phyloP scores from a whole-genome alignment of 2,888 invertebrate genomes.

The Ophion obscuratus region DNA sequence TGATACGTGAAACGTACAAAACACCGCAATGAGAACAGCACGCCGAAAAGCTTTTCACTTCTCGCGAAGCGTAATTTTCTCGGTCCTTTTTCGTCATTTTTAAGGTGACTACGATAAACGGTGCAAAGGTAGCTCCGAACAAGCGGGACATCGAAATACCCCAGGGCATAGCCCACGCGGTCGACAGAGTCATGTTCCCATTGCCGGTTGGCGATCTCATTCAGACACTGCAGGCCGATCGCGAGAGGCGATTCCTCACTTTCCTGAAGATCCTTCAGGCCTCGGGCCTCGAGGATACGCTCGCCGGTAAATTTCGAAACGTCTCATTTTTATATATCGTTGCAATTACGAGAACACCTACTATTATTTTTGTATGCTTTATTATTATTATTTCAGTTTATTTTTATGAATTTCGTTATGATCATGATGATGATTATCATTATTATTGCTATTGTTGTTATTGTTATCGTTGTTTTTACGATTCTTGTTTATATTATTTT shows the following conservation, averaged over 20 bases:
- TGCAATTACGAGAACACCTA: not conserved
- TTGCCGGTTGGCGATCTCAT: constrained; percentile 94
- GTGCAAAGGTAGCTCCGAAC: constrained; percentile 92
- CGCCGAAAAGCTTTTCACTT: not conserved
- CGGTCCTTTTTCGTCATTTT: constrained; percentile 45
- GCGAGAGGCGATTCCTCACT: constrained; percentile 91
- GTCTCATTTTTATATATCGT: not conserved
- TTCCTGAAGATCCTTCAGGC: constrained; percentile 91
- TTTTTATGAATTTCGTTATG: not conserved
- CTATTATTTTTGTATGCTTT: not conserved
- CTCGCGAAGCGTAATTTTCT: not conserved
- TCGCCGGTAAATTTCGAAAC: constrained; percentile 86
- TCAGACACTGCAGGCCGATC: constrained; percentile 93
- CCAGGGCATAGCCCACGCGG: constrained; percentile 93
- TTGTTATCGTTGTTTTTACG: no score
- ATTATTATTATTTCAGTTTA: not conserved
- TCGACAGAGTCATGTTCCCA: constrained; percentile 95
- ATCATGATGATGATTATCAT: no score
- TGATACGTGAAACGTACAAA: not conserved
- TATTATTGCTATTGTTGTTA: no score
- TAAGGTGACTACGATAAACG: constrained; percentile 93
- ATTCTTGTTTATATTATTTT: no score
- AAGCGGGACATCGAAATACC: constrained; percentile 93
- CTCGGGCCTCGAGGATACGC: constrained; percentile 91
- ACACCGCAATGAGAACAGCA: not conserved